phyloP scores from a whole-genome alignment of 2,888 invertebrate species.

The Noctuana brunneofusca region DNA sequence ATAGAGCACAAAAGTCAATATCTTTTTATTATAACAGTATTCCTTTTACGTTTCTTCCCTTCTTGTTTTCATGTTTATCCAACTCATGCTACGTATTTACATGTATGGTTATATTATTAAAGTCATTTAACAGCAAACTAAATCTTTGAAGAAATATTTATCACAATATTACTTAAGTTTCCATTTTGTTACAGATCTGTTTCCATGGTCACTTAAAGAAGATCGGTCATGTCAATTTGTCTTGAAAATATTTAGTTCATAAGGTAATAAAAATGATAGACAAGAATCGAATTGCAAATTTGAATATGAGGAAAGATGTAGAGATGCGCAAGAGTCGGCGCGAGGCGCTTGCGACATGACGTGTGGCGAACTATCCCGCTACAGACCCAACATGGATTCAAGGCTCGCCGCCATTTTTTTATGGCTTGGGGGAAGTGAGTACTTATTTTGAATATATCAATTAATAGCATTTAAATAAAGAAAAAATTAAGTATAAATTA shows the following conservation, averaged over 20 bases:
- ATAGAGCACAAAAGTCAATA: too few species aligned
- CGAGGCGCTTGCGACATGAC: conserved; percentile 65
- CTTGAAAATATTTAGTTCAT: conserved; percentile 40
- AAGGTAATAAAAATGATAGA: conserved; percentile 51
- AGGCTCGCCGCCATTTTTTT: conserved; percentile 67
- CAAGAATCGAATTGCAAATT: conserved; percentile 50
- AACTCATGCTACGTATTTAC: not conserved
- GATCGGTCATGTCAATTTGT: conserved; percentile 33
- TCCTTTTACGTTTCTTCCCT: not conserved
- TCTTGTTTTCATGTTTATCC: not conserved
- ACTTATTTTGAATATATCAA: too few species aligned
- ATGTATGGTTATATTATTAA: not conserved
- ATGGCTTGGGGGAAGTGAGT: conserved; percentile 78
- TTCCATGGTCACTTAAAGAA: conserved; percentile 51
- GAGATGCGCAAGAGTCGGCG: conserved; percentile 53
- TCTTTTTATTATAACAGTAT: too few species aligned
- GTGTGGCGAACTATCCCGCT: conserved; percentile 53
- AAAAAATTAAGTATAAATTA: too few species aligned
- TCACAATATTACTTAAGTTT: not conserved
- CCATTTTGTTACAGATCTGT: conserved; percentile 60
- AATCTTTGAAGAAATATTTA: not conserved
- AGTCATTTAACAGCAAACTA: not conserved
- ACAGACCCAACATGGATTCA: conserved; percentile 63
- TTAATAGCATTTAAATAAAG: too few species aligned
- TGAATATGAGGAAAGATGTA: conserved; percentile 64